Evolutionary conservation across 2,888 invertebrate species (phyloP).

Genomic region (Cerceris rybyensis): DNA sequence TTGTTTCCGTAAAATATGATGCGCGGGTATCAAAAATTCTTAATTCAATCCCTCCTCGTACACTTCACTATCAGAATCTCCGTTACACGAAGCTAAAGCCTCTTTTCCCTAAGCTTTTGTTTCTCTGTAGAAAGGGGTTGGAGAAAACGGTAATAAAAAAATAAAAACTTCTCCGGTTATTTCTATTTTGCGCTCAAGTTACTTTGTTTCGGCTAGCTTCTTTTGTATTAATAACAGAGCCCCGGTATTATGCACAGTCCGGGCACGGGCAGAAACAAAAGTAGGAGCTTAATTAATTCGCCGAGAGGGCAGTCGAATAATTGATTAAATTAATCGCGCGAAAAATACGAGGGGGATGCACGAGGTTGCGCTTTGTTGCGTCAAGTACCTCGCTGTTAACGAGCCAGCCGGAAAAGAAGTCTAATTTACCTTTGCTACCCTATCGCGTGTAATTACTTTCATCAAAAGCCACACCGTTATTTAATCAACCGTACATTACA

Average conservation of each 20-base stretch:
- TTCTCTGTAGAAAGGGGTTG: too few relatives aligned
- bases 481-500: background rate
- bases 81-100: too few relatives aligned
- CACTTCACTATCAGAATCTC: too few relatives aligned
- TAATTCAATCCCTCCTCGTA: too few relatives aligned
- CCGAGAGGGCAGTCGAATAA: conserved; percentile 15
- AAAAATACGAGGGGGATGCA: conserved; percentile 3
- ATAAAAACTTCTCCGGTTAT: too few relatives aligned
- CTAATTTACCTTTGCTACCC: background rate
- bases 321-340: conserved; percentile 31
- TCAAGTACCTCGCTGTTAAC: background rate
- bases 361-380: background rate
- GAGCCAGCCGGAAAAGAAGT: background rate
- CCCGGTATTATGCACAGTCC: background rate
- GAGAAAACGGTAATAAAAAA: too few relatives aligned
- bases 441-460: background rate
- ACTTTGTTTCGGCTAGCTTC: background rate
- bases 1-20: too few relatives aligned
- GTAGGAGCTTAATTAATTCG: conserved; percentile 29
- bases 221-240: conserved; percentile 13
- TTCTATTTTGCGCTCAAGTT: background rate
- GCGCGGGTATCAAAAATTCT: too few relatives aligned
- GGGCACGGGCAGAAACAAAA: background rate
- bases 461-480: background rate
- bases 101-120: too few relatives aligned